Base-by-base conservation (phyloP, 2,113 vertebrate species). In the Pollachius pollachius region DNA sequence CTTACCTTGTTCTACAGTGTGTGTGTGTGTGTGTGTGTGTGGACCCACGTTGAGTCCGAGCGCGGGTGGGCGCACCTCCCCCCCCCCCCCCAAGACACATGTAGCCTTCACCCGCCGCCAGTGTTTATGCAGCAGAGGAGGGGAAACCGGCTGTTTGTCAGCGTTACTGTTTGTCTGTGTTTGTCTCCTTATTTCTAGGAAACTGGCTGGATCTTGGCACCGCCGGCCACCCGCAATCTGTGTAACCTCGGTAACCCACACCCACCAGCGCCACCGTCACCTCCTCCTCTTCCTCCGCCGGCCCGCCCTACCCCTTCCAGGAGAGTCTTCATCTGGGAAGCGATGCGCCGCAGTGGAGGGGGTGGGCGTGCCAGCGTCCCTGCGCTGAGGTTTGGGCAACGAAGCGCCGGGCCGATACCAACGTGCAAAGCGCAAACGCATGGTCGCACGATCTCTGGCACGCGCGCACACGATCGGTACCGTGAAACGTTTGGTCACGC, bases 141-240 rank as follows among this genome's bases (percentile, higher is more conserved):
- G 41, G 41, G 37, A 7, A 48, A 13, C 41, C 41, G 41, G 41
- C 41, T 48, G 41, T 13, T 48, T 48, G 41, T 48, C 12, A 11
- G 41, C 41, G 12, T 48, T 2, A 48, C 27, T 75, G 67, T 63
- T 17, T 37, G 17, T 56, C 16, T 64, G 68, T 64, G 25, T 60
- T 6, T 76, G 69, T 64, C 7, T 68, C 52, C 69, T 59, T 69
- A 76, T 76, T 85, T 79, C 81, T 76, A 82, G 84, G 84, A 89
- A 87, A 84, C 81, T 80, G 85, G 67, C 79, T 13, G 85, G 81
- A 85, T 73, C 81, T 84, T 83, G 81, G 88, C 75, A 77, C 71
- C 84, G 61, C 23, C 66, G 66, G 67, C 73, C 71, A 69, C 75
- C 77, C 75, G 56, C 69, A 77, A 79, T 80, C 78, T 70, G 54